Percentiles rank a stretch among this genome's conserved stretches.
Conservation (phyloP, 2,797 vertebrate species). For the Agapornis canus region DNA sequence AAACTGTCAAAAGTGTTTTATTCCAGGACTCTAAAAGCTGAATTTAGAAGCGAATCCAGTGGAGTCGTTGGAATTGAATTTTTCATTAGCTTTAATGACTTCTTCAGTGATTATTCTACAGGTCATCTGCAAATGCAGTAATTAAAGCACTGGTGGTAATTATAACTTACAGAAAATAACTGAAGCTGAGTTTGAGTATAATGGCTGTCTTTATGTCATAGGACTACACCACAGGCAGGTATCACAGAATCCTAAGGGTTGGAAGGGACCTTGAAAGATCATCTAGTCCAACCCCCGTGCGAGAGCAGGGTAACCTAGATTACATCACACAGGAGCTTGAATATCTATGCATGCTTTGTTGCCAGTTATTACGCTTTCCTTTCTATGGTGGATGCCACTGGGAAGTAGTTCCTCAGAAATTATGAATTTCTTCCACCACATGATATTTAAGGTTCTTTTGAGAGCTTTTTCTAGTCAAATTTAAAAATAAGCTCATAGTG, state of each 20-base stretch:
- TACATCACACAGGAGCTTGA: too few relatives aligned
- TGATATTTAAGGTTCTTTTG: background rate
- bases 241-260: too few relatives aligned
- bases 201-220: background rate
- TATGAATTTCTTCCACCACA: background rate
- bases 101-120: background rate
- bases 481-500: background rate
- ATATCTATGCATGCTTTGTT: background rate
- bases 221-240: background rate
- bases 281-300: too few relatives aligned
- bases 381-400: background rate
- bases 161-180: background rate
- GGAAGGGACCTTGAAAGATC: too few relatives aligned
- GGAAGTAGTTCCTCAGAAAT: background rate
- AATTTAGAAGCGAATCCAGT: background rate
- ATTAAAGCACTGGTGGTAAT: conserved; percentile 26
- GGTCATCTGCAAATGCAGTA: conserved; percentile 36
- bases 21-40: conserved; percentile 18
- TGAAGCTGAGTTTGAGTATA: background rate
- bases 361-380: background rate
- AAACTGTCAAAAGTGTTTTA: conserved; percentile 46
- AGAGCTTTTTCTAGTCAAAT: background rate
- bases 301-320: too few relatives aligned
- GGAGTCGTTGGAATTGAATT: conserved; percentile 12
- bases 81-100: conserved; percentile 43